Percentiles rank a stretch among this genome's conserved stretches.
Conservation (phyloP, 1,140 invertebrate genomes). For the Thaumatotibia leucotreta region DNA sequence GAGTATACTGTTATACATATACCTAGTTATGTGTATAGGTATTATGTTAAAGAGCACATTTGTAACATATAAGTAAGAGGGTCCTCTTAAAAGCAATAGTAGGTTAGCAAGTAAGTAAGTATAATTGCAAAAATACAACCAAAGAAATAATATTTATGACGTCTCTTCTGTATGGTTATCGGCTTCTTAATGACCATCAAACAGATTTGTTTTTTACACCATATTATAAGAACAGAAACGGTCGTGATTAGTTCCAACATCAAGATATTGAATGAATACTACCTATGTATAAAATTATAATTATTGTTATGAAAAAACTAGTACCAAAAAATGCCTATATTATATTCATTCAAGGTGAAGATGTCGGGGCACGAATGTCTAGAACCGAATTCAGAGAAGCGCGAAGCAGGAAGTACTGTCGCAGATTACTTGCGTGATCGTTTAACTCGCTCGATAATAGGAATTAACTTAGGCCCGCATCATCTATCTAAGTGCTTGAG, state of each 20-base stretch:
- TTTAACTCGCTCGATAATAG: background rate
- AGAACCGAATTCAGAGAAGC: slow-evolving; percentile 55
- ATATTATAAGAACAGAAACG: slow-evolving; percentile 36
- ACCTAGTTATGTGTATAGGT: no score
- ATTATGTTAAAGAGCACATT: background rate
- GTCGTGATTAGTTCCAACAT: slow-evolving; percentile 54
- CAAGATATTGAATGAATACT: slow-evolving; percentile 60
- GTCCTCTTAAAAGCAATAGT: background rate
- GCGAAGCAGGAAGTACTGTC: slow-evolving; percentile 50
- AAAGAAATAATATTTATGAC: slow-evolving; percentile 47
- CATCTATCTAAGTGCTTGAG: background rate
- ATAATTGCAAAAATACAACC: slow-evolving; percentile 25
- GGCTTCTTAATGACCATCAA: slow-evolving; percentile 44
- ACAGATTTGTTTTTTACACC: slow-evolving; percentile 32
- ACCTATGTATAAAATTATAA: slow-evolving; percentile 62
- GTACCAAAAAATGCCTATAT: slow-evolving; percentile 48
- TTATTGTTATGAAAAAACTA: slow-evolving; percentile 54
- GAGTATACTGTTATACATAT: no score
- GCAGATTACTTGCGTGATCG: slow-evolving; percentile 34
- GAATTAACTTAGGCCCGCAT: background rate
- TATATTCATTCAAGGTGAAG: slow-evolving; percentile 63
- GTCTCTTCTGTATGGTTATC: slow-evolving; percentile 46
- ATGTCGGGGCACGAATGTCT: slow-evolving; percentile 51
- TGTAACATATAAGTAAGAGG: background rate
- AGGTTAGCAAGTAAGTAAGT: background rate